Evolutionary conservation across 2,113 vertebrate genomes (phyloP), one percentile per base, ranked within the genome.

Genomic region (Microtus pennsylvanicus): DNA sequence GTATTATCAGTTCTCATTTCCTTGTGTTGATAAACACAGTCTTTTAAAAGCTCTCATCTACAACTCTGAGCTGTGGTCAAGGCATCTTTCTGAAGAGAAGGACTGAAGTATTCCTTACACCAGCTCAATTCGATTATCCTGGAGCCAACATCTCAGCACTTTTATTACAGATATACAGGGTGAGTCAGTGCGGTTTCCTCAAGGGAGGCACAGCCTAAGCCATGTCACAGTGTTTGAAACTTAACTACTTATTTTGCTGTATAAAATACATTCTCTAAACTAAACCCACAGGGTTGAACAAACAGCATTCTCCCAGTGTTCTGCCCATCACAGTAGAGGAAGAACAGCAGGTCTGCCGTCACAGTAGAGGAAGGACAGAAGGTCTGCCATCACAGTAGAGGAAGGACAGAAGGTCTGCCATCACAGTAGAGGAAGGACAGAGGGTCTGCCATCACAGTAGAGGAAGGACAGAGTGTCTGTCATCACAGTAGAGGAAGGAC

Each of bases 401-500:
- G 65, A 30, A 67, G 10, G 65, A 30, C 11, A 67, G 52, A 0
- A 1, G 4, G 28, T 95, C 35, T 19, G 1, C 12, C 24, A 8
- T 65, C 63, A 65, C 28, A 67, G 4, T 5, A 67, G 11, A 33
- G 65, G 65, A 67, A 30, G 65, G 28, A 33, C 28, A 30, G 4
- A 0, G 2, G 13, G 14, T 69, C 14, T 69, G 33, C 14, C 67
- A 33, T 70, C 69, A 35, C 30, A 65, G 24, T 0, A 65, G 8
- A 3, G 63, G 63, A 65, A 65, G 3, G 22, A 1, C 22, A 28
- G 55, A 0, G 17, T 0, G 17, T 69, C 13, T 69, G 12, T 1
- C 65, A 30, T 67, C 26, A 30, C 26, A 67, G 3, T 16, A 55
- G 13, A 52, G 65, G 10, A 67, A 30, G 63, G 63, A 26, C 42